Evolutionary conservation across 1,140 invertebrate genomes (phyloP), one percentile per base, ranked within the genome.

Genomic region (Coboldia fuscipes): DNA sequence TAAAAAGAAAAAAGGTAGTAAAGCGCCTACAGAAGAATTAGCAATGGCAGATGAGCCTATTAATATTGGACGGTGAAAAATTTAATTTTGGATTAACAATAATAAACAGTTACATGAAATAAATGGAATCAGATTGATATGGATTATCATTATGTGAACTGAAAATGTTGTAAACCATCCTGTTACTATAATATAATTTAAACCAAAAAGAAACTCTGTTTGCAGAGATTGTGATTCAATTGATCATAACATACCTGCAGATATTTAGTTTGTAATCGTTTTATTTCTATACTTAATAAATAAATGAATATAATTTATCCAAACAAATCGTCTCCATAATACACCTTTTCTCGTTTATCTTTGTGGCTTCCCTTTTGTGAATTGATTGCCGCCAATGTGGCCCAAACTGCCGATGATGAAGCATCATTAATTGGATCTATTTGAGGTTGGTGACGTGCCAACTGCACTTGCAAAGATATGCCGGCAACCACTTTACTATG

Each of bases 31-130:
- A 15, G 79, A 82, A 41, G 73, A 79, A 44, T 56, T 80, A 14
- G 77, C 75, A 0, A 72, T 79, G 66, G 78, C 79, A 15, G 81
- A 86, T 44, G 81, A 84, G 47, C 76, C 79, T 0, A 78, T 76
- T 13, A 78, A 76, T 39, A 76, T 85, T 40, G 78, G 80, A 40
- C 72, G 79, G 63, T 81, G 60, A 73, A 41, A 32, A n/a, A n/a
- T n/a, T n/a, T n/a, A n/a, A n/a, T n/a, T n/a, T n/a, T n/a, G n/a
- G n/a, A n/a, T n/a, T n/a, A n/a, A n/a, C n/a, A n/a, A n/a, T n/a
- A n/a, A n/a, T n/a, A n/a, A n/a, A n/a, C n/a, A n/a, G n/a, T n/a
- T n/a, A n/a, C n/a, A n/a, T n/a, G n/a, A n/a, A n/a, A n/a, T n/a
- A n/a, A n/a, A n/a, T n/a, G n/a, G n/a, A n/a, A n/a, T n/a, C n/a